Evolutionary conservation across 1,140 invertebrate genomes (phyloP), one percentile per base, ranked within the genome.

Genomic region (Contarinia nasturtii): DNA sequence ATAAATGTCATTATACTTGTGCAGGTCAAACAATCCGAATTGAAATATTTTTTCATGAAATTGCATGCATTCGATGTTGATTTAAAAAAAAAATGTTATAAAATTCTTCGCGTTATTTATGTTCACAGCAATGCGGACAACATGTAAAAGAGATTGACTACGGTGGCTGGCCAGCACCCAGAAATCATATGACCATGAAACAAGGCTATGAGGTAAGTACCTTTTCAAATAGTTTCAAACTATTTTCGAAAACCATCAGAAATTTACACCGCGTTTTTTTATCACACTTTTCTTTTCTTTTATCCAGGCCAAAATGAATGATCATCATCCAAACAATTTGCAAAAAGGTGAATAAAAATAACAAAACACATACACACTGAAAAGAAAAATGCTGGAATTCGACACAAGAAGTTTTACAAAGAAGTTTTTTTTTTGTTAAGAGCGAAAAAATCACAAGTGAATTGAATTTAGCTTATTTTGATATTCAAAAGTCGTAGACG

Each of bases 71-170:
- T n/a, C n/a, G n/a, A n/a, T n/a, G n/a, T n/a, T n/a, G n/a, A n/a
- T n/a, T n/a, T n/a, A n/a, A n/a, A n/a, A n/a, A n/a, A 27, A 27
- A 27, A 27, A 3, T 5, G 10, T 27, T 27, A 5, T 27, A 27
- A 27, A 5, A 27, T 27, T 44, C 22, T 8, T 44, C 22, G 47
- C 20, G 15, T 8, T 50, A 38, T 50, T 38, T 33, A 37, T 46
- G 10, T 44, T 46, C 44, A 34, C 41, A 51, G 52, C 58, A 55
- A 53, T 58, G 57, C 42, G 54, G 54, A 44, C 60, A 67, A 53
- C 66, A 67, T 54, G 69, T 71, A 58, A 73, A 75, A 63, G 69
- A 71, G 51, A 64, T 75, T 59, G 72, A 75, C 63, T 74, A 75
- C 56, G 69, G 71, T 56, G 69, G 70, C 65, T 75, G 73, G 73